Evolutionary conservation across 1,140 invertebrate genomes (phyloP), one percentile per base, ranked within the genome.

Genomic region (Aphelenchoides fujianensis): DNA sequence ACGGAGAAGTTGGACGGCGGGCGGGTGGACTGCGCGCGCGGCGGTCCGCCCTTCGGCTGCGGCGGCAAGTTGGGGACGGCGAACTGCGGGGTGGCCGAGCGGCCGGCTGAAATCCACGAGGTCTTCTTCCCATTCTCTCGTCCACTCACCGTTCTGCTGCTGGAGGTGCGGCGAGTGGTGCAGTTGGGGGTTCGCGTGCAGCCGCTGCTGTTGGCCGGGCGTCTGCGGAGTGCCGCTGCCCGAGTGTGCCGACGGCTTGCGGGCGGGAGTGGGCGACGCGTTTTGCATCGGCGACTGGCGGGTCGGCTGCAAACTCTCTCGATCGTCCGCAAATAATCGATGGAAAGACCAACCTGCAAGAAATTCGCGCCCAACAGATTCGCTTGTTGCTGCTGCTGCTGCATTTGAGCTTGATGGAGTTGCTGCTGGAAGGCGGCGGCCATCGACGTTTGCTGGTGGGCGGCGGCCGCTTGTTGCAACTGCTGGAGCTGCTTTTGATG

Each of bases 71-170:
- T 66, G 9, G 63, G 63, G 16, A 66, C 32, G n/a, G 63, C 63
- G 36, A 66, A 66, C 7, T 66, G 63, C 30, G 63, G 63, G 12
- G 63, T 66, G n/a, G 63, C 16, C 34, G 55, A 59, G 5, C 55
- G 5, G 5, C 55, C 55, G 28, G n/a, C n/a, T n/a, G n/a, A n/a
- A n/a, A n/a, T n/a, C n/a, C n/a, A n/a, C n/a, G 41, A 48, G 23
- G 41, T 16, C 12, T 48, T 48, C 23, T 12, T 48, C 41, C 12
- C 12, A 48, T 48, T 48, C 41, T 16, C 41, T 16, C 12, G 41
- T n/a, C n/a, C n/a, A n/a, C 41, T 48, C 23, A 48, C 41, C 41
- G 41, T 12, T 23, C 23, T 48, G 41, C 23, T 48, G 41, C 23
- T 48, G 41, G 12, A 48, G 23, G 23, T 30, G 16, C 0, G 63